A percentile compares a stretch with the other conserved stretches of the same genome.
Conservation (phyloP, 2,797 vertebrate genomes). For the Brachymystax lenok region DNA sequence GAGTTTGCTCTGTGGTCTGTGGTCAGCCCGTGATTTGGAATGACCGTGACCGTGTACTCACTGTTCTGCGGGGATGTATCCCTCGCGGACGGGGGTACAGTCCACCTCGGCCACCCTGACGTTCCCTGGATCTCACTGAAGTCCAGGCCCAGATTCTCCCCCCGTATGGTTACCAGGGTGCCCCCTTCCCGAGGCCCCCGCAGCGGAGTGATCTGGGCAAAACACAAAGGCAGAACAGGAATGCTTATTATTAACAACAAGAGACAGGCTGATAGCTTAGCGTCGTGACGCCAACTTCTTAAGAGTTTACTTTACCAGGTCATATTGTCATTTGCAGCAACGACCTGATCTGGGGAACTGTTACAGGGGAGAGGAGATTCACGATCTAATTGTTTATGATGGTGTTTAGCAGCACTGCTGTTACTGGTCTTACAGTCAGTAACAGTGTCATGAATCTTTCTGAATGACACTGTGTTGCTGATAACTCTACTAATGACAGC, state of each 20-base stretch:
- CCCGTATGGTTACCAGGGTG: slow-evolving; percentile 93
- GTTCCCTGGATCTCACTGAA: slow-evolving; percentile 89
- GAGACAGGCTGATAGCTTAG: neutral
- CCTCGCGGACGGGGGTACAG: slow-evolving; percentile 89
- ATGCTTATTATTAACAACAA: neutral
- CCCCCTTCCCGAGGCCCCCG: slow-evolving; percentile 95
- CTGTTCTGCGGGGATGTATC: slow-evolving; percentile 97
- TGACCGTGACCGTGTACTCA: slow-evolving; percentile 73
- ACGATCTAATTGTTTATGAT: neutral
- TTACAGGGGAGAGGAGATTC: neutral
- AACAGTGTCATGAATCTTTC: neutral
- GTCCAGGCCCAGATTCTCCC: slow-evolving; percentile 94
- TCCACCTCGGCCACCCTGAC: slow-evolving; percentile 96
- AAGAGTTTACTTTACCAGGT: neutral
- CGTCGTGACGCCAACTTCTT: neutral
- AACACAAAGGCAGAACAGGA: slow-evolving; percentile 12
- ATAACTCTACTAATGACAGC: slow-evolving; percentile 1
- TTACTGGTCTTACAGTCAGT: neutral
- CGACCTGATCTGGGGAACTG: neutral
- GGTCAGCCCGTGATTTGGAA: neutral
- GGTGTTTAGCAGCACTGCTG: neutral
- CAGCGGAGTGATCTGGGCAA: slow-evolving; percentile 86
- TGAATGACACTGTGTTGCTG: neutral
- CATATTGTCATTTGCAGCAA: neutral
- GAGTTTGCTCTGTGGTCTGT: neutral